Evolutionary conservation across 2,888 invertebrate genomes (phyloP), one percentile per base, ranked within the genome.

Genomic region (Callosobruchus maculatus): DNA sequence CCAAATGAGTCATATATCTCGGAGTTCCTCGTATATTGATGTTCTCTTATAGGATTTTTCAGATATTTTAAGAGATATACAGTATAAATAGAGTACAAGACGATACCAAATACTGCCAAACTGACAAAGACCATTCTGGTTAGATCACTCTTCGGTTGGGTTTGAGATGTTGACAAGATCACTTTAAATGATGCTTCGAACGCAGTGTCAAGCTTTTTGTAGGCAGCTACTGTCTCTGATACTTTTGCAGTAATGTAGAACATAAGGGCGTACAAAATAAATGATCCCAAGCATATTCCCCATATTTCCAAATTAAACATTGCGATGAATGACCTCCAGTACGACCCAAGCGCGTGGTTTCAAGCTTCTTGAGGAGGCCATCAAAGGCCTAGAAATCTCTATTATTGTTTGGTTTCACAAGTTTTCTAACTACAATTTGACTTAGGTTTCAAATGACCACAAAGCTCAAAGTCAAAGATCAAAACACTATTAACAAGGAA

Each of bases 291-390:
- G n/a, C 88, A 88, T 0, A 88, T 82, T 0, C 85, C 77, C 92
- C 92, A 92, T 0, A 90, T 88, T 20, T 82, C 72, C 0, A 78
- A 75, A 2, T 86, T 78, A 78, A 91, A 92, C 75, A 90, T 90
- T 0, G 87, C 84, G 0, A 88, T 83, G n/a, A 92, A 83, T 20
- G 90, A 87, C 69, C 87, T 82, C 90, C 90, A 92, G 90, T 0
- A 89, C 89, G 26, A 89, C 87, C 90, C 91, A 91, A 0, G 90
- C 89, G 77, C 91, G 89, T 0, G 88, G 87, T 81, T 91, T 91
- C 3, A 87, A n/a, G n/a, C n/a, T n/a, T n/a, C n/a, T n/a, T n/a
- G n/a, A n/a, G n/a, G n/a, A n/a, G n/a, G n/a, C n/a, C n/a, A n/a
- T 30, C 30, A 9, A 30, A 30, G 9, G 30, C 30, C 4, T 9